phyloP scores from a whole-genome alignment of 2,113 vertebrate genomes.

The Meriones unguiculatus region DNA sequence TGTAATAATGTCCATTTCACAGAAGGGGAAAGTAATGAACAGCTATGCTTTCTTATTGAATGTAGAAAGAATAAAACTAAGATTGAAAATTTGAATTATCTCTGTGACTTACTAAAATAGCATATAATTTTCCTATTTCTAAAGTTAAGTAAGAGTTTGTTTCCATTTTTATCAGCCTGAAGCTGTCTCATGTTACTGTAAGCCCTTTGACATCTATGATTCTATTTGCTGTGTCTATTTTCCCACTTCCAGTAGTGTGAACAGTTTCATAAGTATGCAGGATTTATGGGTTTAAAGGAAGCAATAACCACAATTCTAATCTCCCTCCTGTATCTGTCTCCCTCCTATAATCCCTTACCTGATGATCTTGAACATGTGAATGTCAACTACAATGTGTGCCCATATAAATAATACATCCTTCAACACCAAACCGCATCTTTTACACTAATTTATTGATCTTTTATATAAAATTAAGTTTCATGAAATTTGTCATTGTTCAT shows the following conservation, averaged over 20 bases:
- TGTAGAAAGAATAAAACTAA: background rate
- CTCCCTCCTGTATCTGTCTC: background rate
- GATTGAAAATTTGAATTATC: background rate
- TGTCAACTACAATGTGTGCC: background rate
- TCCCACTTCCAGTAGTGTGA: background rate
- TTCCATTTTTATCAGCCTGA: background rate
- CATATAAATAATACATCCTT: background rate
- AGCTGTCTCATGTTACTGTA: background rate
- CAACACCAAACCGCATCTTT: background rate
- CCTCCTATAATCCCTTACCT: background rate
- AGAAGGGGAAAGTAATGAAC: background rate
- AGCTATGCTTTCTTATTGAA: background rate
- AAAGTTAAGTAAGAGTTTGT: background rate
- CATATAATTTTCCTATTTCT: constrained; percentile 13
- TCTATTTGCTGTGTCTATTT: background rate
- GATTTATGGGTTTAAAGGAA: background rate
- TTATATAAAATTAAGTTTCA: constrained; percentile 1
- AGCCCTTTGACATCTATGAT: background rate
- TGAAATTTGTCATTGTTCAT: background rate
- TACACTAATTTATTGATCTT: background rate
- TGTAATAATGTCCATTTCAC: background rate
- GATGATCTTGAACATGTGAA: background rate
- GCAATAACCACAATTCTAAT: background rate
- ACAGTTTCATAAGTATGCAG: background rate
- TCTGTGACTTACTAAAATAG: constrained; percentile 20